Conservation (phyloP, 2,888 invertebrate genomes). For the Antitype chi region DNA sequence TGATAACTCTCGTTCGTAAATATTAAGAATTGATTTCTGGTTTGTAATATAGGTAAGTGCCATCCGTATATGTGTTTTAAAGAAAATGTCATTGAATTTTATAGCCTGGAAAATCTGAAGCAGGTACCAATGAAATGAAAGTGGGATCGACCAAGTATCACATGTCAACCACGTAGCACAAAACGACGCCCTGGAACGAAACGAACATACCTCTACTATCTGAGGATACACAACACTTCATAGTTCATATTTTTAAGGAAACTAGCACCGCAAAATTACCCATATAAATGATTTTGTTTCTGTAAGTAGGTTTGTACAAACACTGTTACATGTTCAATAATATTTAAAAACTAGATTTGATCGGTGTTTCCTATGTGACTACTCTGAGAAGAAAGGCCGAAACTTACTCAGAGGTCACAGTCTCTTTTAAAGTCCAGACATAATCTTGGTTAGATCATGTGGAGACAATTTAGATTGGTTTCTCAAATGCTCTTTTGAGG, state of each 20-base stretch:
- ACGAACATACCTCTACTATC: background rate
- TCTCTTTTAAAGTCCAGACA: no score
- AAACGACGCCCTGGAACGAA: background rate
- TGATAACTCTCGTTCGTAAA: no score
- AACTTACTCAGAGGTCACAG: no score
- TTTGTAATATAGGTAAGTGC: background rate
- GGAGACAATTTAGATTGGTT: no score
- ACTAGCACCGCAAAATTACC: background rate
- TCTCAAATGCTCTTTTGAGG: no score
- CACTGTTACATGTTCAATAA: no score
- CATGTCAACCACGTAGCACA: background rate
- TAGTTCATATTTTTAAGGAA: background rate
- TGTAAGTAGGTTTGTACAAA: background rate
- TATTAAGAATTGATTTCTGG: background rate
- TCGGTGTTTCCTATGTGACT: no score
- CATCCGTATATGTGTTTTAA: background rate
- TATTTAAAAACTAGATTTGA: no score
- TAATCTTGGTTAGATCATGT: no score
- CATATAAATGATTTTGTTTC: no score
- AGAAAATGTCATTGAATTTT: background rate
- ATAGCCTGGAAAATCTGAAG: background rate
- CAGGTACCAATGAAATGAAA: background rate
- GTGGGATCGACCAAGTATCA: slow-evolving; percentile 4
- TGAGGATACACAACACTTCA: background rate
- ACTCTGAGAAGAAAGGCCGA: no score